Conservation (phyloP, 2,113 vertebrate species). For the Nansenia antarctica region DNA sequence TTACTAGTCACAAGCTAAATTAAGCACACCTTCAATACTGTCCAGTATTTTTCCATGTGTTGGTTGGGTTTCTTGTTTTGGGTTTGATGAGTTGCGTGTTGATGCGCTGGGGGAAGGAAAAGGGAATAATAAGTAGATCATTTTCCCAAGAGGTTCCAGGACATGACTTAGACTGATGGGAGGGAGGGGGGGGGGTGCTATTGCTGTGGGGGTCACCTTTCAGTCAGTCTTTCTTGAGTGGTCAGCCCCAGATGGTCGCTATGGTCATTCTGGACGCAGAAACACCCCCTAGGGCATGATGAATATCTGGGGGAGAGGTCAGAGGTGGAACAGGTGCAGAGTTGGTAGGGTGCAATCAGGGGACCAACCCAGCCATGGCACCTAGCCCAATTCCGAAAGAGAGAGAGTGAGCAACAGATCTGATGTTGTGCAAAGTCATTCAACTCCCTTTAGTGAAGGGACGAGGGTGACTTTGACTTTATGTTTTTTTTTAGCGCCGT, state of each 20-base stretch:
- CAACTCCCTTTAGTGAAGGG: neutral
- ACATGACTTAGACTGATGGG: neutral
- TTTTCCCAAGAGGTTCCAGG: neutral
- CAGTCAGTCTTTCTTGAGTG: neutral
- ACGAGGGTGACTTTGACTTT: constrained; percentile 15
- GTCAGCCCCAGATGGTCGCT: constrained; percentile 15
- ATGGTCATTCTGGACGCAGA: constrained; percentile 13
- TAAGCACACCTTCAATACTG: too few species aligned
- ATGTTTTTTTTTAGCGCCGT: constrained; percentile 14
- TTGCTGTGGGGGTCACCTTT: constrained; percentile 11
- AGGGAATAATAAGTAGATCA: too few species aligned
- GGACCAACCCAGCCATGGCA: neutral
- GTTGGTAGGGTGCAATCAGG: neutral
- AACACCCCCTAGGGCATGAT: constrained; percentile 4
- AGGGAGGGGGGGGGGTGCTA: neutral
- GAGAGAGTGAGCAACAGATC: neutral
- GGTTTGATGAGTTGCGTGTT: too few species aligned
- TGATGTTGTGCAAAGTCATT: constrained; percentile 1
- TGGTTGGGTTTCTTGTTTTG: too few species aligned
- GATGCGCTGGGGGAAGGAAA: too few species aligned
- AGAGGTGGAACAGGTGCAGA: constrained; percentile 7
- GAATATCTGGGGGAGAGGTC: constrained; percentile 11
- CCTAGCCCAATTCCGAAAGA: neutral
- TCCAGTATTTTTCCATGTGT: too few species aligned
- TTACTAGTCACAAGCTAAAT: too few species aligned